Percentiles rank a stretch among this genome's conserved stretches.
phyloP scores from a whole-genome alignment of 2,797 vertebrate species.

The Rhinogobio ventralis region DNA sequence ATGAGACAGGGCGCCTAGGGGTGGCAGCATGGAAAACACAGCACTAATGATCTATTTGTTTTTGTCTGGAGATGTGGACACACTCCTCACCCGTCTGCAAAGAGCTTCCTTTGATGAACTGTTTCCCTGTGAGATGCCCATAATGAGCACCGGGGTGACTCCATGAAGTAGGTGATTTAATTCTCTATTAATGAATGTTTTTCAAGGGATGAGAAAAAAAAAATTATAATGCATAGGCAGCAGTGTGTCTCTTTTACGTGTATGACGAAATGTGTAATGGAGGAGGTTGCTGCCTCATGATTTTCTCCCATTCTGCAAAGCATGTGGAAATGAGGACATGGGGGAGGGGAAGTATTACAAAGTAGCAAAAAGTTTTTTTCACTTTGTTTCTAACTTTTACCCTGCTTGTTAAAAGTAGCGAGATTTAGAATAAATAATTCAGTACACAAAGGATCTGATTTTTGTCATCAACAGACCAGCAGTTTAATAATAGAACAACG shows the following conservation, averaged over 20 bases:
- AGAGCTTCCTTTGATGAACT: conserved; percentile 50
- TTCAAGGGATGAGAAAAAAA: conserved; percentile 23
- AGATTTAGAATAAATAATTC: neutral
- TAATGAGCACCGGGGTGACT: conserved; percentile 34
- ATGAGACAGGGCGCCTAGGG: conserved; percentile 14
- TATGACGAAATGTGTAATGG: conserved; percentile 32
- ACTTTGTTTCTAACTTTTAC: conserved; percentile 8
- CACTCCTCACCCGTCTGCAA: conserved; percentile 23
- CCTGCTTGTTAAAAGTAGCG: neutral
- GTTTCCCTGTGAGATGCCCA: conserved; percentile 33
- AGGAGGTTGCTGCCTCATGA: conserved; percentile 36
- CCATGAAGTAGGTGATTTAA: conserved; percentile 43
- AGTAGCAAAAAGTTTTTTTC: neutral
- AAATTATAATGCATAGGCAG: conserved; percentile 6
- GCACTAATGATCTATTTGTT: conserved; percentile 59
- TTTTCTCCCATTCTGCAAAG: conserved; percentile 3
- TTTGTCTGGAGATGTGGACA: conserved; percentile 39
- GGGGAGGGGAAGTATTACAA: conserved; percentile 6
- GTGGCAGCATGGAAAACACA: conserved; percentile 22
- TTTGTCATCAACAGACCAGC: neutral
- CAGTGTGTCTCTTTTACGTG: conserved; percentile 3
- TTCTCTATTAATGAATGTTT: conserved; percentile 43
- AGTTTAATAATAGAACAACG: neutral
- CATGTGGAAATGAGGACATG: conserved; percentile 36
- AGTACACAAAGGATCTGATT: neutral